Percentiles rank a stretch among this genome's conserved stretches.
Conservation (phyloP, 1,140 invertebrate genomes). For the Platyscapa corneri region DNA sequence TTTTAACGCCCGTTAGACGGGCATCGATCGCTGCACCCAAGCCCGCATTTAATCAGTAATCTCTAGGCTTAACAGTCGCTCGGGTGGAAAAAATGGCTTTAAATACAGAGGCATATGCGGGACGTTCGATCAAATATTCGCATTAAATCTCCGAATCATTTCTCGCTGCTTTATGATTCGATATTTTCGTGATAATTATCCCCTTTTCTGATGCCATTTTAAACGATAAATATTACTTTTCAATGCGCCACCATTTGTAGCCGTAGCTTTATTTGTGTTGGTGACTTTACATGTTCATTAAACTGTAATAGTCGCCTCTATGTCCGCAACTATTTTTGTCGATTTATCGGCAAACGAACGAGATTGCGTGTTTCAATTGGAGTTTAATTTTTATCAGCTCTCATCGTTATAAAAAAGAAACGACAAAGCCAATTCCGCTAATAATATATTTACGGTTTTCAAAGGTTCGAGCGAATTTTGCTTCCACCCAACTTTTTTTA, state of each 20-base stretch:
- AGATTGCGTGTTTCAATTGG: too few species aligned
- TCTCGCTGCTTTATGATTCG: background rate
- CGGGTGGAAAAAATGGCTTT: background rate
- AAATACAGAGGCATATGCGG: constrained; percentile 25
- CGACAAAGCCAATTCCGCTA: too few species aligned
- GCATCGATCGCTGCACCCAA: background rate
- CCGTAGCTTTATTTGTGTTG: too few species aligned
- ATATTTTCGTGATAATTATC: background rate
- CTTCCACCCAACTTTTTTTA: too few species aligned
- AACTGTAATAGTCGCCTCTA: too few species aligned
- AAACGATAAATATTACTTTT: background rate
- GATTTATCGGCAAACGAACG: too few species aligned
- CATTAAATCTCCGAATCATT: constrained; percentile 9
- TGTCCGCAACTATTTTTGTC: too few species aligned
- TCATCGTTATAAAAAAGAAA: too few species aligned
- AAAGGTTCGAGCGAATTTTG: too few species aligned
- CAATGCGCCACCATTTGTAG: background rate
- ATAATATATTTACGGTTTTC: too few species aligned
- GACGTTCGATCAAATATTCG: constrained; percentile 10
- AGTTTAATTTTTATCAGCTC: too few species aligned
- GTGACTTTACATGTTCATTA: too few species aligned
- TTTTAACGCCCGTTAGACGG: constrained; percentile 10
- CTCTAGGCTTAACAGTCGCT: background rate
- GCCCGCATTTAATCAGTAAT: constrained; percentile 27
- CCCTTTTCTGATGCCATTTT: background rate